Conservation (phyloP, 1,140 invertebrate species). For the Galendromus occidentalis region DNA sequence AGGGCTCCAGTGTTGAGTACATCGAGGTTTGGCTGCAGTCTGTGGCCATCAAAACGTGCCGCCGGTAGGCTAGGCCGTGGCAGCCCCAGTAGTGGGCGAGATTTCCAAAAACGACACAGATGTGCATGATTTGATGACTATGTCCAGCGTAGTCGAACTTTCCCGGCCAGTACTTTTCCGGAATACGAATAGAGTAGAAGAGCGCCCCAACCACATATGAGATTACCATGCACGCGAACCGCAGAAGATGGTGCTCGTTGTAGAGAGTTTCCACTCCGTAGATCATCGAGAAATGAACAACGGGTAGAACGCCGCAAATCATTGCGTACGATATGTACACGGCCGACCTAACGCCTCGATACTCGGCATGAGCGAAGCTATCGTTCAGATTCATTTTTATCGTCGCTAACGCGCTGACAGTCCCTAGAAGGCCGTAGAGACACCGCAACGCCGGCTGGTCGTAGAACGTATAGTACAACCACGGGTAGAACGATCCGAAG, state of each 20-base stretch:
- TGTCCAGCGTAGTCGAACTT: constrained; percentile 6
- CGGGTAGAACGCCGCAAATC: constrained; percentile 2
- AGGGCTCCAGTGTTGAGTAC: no score
- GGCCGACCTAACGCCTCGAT: background rate
- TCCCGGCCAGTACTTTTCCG: background rate
- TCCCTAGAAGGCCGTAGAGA: constrained; percentile 14
- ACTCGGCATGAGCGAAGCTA: background rate
- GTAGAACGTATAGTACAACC: constrained; percentile 18
- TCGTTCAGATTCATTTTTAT: constrained; percentile 6
- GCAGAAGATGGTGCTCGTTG: background rate
- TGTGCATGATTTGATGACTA: constrained; percentile 7
- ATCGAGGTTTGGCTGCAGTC: no score
- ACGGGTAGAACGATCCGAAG: constrained; percentile 17
- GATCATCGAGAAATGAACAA: background rate
- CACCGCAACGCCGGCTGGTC: constrained; percentile 13
- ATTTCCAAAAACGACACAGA: background rate
- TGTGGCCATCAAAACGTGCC: background rate
- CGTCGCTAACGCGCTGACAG: background rate
- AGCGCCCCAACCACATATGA: background rate
- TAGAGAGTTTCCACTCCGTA: background rate
- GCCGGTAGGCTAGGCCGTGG: background rate
- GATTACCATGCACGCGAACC: constrained; percentile 1
- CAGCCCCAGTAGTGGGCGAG: constrained; percentile 10
- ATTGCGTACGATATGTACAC: constrained; percentile 1
- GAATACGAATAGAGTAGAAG: background rate